Base-by-base conservation (phyloP, 2,113 vertebrate species). In the Semnornis frantzii region DNA sequence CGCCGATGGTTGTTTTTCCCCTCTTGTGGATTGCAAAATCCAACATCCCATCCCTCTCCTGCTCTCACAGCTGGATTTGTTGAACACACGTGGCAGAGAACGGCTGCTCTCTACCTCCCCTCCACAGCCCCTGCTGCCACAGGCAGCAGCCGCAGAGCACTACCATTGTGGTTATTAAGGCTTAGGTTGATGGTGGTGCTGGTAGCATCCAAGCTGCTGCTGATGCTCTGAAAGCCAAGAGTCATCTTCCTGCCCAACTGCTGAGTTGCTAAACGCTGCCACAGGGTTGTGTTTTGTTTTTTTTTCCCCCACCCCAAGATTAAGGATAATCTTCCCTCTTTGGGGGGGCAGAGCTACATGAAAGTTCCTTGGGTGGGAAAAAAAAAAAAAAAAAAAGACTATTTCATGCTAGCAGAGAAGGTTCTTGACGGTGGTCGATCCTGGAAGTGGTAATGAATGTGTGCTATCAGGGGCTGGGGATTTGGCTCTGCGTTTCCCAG, bases 401-500 rank as follows among this genome's bases (percentile, higher is more conserved):
- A 81, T 91, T 89, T 57, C 52, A 69, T 83, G 64, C 71, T 94
- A 82, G 68, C 90, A 34, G 54, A 80, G 92, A 73, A 91, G 76
- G 82, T 92, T 97, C 97, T 94, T 93, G 97, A 88, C 93, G 89
- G 94, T 52, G 44, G 87, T 95, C 97, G 97, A 97, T 94, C 76
- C 89, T 75, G 85, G 94, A 89, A 58, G 81, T 81, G 88, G 77
- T 82, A 75, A 95, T 97, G 96, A 95, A 94, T 96, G 91, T 94
- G 96, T 30, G 69, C 85, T 90, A 80, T 81, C 95, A 74, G 95
- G 82, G 82, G 94, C 83, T 48, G 92, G 94, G 96, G 96, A 97
- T 96, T 97, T 96, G 93, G 76, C 33, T 95, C 95, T 97, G 97
- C 97, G 95, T 98, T 98, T 98, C 98, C 97, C 98, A 97, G 97